A percentile compares a stretch with the other conserved stretches of the same genome.
Conservation (phyloP, 2,888 invertebrate genomes). For the Liodrosophila aerea region DNA sequence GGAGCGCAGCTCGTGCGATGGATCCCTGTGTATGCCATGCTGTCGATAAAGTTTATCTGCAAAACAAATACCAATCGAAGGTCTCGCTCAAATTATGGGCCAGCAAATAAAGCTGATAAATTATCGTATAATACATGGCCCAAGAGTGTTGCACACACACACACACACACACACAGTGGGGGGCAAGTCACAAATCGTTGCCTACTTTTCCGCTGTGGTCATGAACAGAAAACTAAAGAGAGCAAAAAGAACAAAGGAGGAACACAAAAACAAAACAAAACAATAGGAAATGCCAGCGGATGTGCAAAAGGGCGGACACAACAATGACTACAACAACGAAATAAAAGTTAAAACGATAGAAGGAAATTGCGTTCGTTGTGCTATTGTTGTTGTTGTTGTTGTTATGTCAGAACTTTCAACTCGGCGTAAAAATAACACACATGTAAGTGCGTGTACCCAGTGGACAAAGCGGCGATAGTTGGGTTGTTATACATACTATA, state of each 20-base stretch:
- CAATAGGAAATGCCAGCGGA: slow-evolving; percentile 51
- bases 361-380: slow-evolving; percentile 57
- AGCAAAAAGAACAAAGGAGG: slow-evolving; percentile 1
- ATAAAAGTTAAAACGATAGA: slow-evolving; percentile 28
- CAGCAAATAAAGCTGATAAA: slow-evolving; percentile 13
- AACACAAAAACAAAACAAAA: slow-evolving; percentile 34
- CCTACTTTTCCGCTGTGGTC: slow-evolving; percentile 36
- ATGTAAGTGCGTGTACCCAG: too few relatives aligned
- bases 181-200: slow-evolving; percentile 31
- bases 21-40: slow-evolving; percentile 89
- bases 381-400: slow-evolving; percentile 25
- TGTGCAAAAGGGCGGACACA: slow-evolving; percentile 33
- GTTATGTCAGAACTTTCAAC: slow-evolving; percentile 22
- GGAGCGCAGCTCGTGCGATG: slow-evolving; percentile 91
- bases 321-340: slow-evolving; percentile 25
- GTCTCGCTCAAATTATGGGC: slow-evolving; percentile 7
- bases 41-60: slow-evolving; percentile 91
- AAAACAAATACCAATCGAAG: slow-evolving; percentile 15
- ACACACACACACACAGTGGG: background rate
- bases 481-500: too few relatives aligned
- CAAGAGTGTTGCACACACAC: too few relatives aligned
- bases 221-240: slow-evolving; percentile 9
- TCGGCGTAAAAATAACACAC: background rate
- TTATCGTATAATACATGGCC: slow-evolving; percentile 1
- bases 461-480: too few relatives aligned